Base-by-base conservation (phyloP, 2,797 vertebrate genomes). In the Fistularia tabacaria region DNA sequence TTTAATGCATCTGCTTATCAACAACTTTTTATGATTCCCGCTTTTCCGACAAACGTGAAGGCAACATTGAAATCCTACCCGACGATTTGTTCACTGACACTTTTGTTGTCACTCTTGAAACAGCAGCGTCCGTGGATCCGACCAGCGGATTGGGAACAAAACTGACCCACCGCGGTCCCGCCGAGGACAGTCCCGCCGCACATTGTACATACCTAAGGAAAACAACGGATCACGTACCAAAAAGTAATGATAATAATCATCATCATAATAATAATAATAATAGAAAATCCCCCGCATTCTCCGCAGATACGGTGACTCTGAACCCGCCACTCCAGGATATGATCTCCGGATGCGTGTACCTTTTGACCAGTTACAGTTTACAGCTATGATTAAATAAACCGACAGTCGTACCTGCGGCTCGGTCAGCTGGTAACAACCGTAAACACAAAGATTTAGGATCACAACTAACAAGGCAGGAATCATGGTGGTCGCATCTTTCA, bases 51-150 rank as follows among this genome's bases (percentile, higher is more conserved):
- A 48, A 7, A 1, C 5, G 1, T 7, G 8, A 51, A 40, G 8
- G 49, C 38, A 11, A 10, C 13, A 41, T 9, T 51, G 14, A 37
- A 42, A 6, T 3, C 42, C 25, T 87, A 89, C 87, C 88, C 87
- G 14, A 88, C 90, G 84, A 94, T 80, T 70, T 51, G 76, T 80
- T 81, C 71, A 80, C 57, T 52, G 71, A 69, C 66, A 66, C 65
- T 71, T 37, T 50, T 68, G 73, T 81, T 80, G 40, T 77, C 63
- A 36, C 77, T 69, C 52, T 49, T 74, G 56, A 91, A 39, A 66
- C 93, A 95, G 86, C 94, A 95, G 43, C 92, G 90, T 0, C 89
- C 87, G 0, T 72, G 60, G 46, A 90, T 71, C 66, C 46, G 74
- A 49, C 83, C 91, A 6, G 69, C 52, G 7, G 75, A 84, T 10